Conservation (phyloP, 2,888 invertebrate species). For the Mellilla xanthometata region DNA sequence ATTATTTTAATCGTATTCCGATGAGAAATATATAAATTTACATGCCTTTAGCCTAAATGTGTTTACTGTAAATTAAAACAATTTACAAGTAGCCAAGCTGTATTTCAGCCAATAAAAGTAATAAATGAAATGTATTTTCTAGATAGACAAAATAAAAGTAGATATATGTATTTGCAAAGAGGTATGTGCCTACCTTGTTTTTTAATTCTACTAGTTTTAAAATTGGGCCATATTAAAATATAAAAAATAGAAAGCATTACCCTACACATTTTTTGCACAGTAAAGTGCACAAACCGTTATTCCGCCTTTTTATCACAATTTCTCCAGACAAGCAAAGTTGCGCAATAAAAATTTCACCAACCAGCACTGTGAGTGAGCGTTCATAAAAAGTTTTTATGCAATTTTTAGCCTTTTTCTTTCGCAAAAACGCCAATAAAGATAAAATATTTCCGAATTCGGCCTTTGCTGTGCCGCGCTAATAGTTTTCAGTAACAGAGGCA, state of each 20-base stretch:
- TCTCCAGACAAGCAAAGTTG: slow-evolving; percentile 44
- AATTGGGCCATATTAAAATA: no score
- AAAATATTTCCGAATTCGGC: slow-evolving; percentile 34
- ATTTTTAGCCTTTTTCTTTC: slow-evolving; percentile 46
- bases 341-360: slow-evolving; percentile 60
- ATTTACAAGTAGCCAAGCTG: no score
- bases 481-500: slow-evolving; percentile 48
- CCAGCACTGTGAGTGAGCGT: slow-evolving; percentile 26
- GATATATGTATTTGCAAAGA: no score
- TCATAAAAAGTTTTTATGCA: slow-evolving; percentile 52
- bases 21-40: no score
- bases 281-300: slow-evolving; percentile 19
- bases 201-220: no score
- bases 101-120: no score
- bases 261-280: neutral
- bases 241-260: neutral
- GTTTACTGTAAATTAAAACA: no score
- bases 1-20: no score
- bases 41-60: no score
- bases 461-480: slow-evolving; percentile 62
- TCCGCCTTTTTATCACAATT: slow-evolving; percentile 44
- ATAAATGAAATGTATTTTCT: no score
- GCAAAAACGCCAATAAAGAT: slow-evolving; percentile 46
- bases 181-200: no score
- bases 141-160: no score